These are phyloP conservation scores for Plagodis dolabraria DNA, from an alignment of 2,888 invertebrate genomes.

Conservation along the genomic window DNA sequence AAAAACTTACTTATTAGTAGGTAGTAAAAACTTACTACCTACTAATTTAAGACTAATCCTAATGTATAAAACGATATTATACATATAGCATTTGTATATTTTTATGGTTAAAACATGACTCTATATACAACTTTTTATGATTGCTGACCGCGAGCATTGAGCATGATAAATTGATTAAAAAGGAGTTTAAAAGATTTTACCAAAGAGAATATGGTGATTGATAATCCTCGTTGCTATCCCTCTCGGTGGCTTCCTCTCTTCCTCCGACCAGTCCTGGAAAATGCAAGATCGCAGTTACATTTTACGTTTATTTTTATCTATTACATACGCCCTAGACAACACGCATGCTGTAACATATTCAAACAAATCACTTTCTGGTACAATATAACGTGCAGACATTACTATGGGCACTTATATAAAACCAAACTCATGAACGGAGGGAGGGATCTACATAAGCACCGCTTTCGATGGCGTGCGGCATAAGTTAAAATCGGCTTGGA, in stretches of 20 bases:
- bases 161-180: too few relatives aligned
- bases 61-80: too few relatives aligned
- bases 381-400: constrained; percentile 46
- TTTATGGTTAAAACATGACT: too few relatives aligned
- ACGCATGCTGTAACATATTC: constrained; percentile 20
- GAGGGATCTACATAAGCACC: background rate
- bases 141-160: too few relatives aligned
- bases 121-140: too few relatives aligned
- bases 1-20: too few relatives aligned
- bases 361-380: constrained; percentile 14
- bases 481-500: background rate
- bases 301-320: background rate
- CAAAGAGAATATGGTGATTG: constrained; percentile 83
- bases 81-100: too few relatives aligned
- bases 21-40: too few relatives aligned
- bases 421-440: constrained; percentile 22
- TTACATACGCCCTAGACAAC: constrained; percentile 11
- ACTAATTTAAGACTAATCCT: too few relatives aligned
- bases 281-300: background rate
- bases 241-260: constrained; percentile 80
- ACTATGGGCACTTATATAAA: constrained; percentile 17
- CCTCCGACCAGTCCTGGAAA: constrained; percentile 81
- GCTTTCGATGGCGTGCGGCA: background rate
- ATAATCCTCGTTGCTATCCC: constrained; percentile 84
- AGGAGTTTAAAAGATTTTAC: constrained; percentile 45